Percentiles rank a stretch among this genome's conserved stretches.
Evolutionary conservation across 2,888 invertebrate genomes (phyloP).

Genomic region (Leucania comma): DNA sequence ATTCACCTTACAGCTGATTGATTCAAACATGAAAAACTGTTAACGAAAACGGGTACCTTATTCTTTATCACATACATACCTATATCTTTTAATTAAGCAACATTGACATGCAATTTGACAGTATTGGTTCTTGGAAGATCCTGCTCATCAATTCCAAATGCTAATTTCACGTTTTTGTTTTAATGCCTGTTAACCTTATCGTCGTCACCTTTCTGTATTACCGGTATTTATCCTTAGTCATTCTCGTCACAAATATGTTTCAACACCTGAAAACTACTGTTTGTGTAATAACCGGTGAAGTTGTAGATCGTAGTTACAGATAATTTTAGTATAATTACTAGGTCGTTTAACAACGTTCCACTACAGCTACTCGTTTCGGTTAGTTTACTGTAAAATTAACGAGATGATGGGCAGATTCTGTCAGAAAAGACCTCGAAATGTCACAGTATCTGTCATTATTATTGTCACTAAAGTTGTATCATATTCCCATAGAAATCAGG

Average conservation of each 20-base stretch:
- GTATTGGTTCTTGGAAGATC: not conserved
- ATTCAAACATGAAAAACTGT: not conserved
- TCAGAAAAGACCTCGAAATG: constrained; percentile 8
- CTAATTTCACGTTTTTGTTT: not conserved
- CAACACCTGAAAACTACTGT: constrained; percentile 19
- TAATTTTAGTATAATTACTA: constrained; percentile 27
- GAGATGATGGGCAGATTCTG: constrained; percentile 17
- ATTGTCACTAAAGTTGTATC: not conserved
- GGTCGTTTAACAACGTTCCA: constrained; percentile 15
- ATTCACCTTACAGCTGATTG: not conserved
- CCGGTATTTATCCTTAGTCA: constrained; percentile 1
- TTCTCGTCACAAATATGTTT: constrained; percentile 18
- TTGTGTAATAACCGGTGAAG: constrained; percentile 11
- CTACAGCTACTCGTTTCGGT: constrained; percentile 23
- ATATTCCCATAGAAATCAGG: not conserved
- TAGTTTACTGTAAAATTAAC: constrained; percentile 28
- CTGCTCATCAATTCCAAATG: not conserved
- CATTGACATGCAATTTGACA: not conserved
- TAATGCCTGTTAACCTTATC: not conserved
- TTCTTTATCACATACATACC: not conserved
- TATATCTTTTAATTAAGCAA: not conserved
- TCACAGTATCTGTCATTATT: not conserved
- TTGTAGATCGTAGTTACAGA: constrained; percentile 23
- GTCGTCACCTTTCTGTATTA: not conserved
- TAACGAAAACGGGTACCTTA: not conserved